Evolutionary conservation across 2,113 vertebrate genomes (phyloP).

Genomic region (Apodemus sylvaticus): DNA sequence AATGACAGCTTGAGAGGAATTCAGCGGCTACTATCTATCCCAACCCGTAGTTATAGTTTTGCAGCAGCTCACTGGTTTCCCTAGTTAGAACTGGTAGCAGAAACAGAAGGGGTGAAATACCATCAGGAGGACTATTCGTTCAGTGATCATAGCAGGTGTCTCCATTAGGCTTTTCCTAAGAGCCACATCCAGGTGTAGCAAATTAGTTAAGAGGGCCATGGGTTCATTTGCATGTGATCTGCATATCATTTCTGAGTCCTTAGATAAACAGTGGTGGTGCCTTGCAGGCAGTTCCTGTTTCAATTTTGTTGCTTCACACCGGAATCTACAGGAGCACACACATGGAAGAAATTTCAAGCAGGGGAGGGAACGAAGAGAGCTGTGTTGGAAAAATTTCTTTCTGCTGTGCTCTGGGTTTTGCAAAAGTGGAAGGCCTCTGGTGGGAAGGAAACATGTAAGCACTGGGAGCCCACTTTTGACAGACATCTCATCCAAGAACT

Average conservation of each 20-base stretch:
- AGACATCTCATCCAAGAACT: background rate
- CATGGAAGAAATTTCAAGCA: background rate
- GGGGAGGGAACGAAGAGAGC: background rate
- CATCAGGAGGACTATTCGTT: constrained; percentile 40
- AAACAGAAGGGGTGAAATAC: constrained; percentile 71
- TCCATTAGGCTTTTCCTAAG: constrained; percentile 61
- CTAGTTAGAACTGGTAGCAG: constrained; percentile 49
- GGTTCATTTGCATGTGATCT: constrained; percentile 72
- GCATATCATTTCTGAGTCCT: constrained; percentile 49
- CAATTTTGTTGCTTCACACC: background rate
- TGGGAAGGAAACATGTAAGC: background rate
- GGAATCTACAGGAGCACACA: background rate
- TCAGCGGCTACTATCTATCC: constrained; percentile 4
- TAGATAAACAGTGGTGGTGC: background rate
- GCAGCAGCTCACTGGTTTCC: constrained; percentile 51
- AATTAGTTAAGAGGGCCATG: constrained; percentile 68
- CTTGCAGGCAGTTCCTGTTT: constrained; percentile 26
- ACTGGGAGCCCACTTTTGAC: background rate
- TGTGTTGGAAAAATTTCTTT: background rate
- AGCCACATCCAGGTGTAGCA: constrained; percentile 75
- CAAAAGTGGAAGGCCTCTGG: background rate
- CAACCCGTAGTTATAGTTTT: constrained; percentile 68
- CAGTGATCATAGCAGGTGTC: constrained; percentile 61
- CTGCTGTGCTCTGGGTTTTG: background rate
- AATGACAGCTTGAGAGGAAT: constrained; percentile 54